Evolutionary conservation across 1,140 invertebrate species (phyloP).

Genomic region (Ceratoteleas bidentatus): DNA sequence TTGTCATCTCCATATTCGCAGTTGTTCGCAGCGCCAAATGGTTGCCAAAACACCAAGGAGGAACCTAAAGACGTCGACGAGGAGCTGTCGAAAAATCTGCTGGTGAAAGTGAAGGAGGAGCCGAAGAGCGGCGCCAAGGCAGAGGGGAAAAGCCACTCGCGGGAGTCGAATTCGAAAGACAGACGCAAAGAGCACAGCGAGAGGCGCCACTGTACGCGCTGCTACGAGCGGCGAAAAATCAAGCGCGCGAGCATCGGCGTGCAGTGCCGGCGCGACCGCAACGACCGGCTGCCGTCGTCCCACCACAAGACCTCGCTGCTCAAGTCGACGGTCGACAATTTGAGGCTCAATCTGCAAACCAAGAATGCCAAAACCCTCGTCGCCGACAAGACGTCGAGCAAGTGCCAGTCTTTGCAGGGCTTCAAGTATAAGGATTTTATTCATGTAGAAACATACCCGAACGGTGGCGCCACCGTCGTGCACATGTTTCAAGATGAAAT

Average conservation of each 20-base stretch:
- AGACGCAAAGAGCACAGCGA: constrained; percentile 75
- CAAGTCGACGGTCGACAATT: constrained; percentile 71
- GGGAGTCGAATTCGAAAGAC: constrained; percentile 71
- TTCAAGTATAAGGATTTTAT: constrained; percentile 89
- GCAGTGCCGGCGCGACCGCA: constrained; percentile 82
- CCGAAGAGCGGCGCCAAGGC: constrained; percentile 17
- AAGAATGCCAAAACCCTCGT: constrained; percentile 78
- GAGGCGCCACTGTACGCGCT: constrained; percentile 82
- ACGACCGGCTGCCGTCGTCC: constrained; percentile 63
- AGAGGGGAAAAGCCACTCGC: constrained; percentile 58
- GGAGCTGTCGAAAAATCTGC: no score
- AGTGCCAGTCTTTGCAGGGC: constrained; percentile 80
- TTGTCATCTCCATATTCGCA: neutral
- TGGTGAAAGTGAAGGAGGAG: constrained; percentile 17
- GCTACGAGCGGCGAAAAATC: constrained; percentile 84
- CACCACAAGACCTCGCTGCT: constrained; percentile 72
- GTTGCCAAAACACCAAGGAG: neutral
- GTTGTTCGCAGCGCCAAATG: neutral
- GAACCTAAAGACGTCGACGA: no score
- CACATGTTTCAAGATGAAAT: constrained; percentile 97
- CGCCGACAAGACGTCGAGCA: constrained; percentile 74
- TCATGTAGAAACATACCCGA: constrained; percentile 95
- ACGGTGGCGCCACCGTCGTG: constrained; percentile 96
- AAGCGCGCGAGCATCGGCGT: constrained; percentile 84
- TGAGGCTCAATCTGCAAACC: constrained; percentile 77